A percentile compares a stretch with the other conserved stretches of the same genome.
Evolutionary conservation across 2,797 vertebrate species (phyloP).

Genomic region (Cottoperca gobio): DNA sequence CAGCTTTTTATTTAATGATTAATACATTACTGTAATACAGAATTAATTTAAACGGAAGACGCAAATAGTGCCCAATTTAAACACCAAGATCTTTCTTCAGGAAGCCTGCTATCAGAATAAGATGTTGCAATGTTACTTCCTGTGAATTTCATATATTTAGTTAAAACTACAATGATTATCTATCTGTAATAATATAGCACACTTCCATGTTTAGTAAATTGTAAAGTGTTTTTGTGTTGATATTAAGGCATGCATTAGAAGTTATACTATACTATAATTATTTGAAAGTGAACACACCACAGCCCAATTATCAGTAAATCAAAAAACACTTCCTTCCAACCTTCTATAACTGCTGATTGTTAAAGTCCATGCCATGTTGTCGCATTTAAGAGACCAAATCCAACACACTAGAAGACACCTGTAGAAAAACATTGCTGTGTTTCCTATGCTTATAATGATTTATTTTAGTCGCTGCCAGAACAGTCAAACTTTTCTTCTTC

Average conservation of each 20-base stretch:
- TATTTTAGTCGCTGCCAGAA: constrained; percentile 76
- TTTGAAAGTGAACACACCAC: constrained; percentile 19
- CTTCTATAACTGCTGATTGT: constrained; percentile 10
- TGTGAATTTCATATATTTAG: constrained; percentile 21
- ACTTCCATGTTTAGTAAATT: not conserved
- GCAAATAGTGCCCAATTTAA: not conserved
- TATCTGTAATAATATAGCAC: not conserved
- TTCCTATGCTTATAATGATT: constrained; percentile 70
- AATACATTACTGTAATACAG: not conserved
- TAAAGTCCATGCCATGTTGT: not conserved
- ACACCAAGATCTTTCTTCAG: not conserved
- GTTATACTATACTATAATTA: not conserved
- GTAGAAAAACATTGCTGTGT: constrained; percentile 68
- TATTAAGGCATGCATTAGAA: not conserved
- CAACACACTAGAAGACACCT: constrained; percentile 44
- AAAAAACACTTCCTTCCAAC: constrained; percentile 1
- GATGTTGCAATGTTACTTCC: constrained; percentile 17
- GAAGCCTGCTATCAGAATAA: not conserved
- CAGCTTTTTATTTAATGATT: not conserved
- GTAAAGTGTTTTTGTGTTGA: constrained; percentile 24
- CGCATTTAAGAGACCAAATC: not conserved
- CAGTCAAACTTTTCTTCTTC: constrained; percentile 75
- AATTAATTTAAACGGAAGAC: not conserved
- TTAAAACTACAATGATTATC: constrained; percentile 5
- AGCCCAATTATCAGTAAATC: constrained; percentile 22